phyloP scores from a whole-genome alignment of 2,113 vertebrate species.

The Mungos mungo region DNA sequence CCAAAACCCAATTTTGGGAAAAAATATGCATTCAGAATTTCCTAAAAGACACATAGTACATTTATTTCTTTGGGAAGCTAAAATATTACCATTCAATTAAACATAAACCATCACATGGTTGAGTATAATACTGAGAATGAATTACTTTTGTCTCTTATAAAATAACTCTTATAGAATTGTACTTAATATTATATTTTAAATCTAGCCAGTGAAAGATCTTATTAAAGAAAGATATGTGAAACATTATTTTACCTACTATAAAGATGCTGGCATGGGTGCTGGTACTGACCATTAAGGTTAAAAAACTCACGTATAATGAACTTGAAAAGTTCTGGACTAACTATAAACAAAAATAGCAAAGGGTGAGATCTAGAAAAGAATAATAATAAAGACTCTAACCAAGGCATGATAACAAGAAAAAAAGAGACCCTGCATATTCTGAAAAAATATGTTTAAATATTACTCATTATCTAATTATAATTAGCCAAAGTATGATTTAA shows the following conservation, averaged over 20 bases:
- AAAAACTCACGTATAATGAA: neutral
- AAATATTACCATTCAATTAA: conserved; percentile 12
- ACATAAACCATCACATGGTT: neutral
- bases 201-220: neutral
- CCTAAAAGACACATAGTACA: neutral
- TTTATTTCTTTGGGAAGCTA: conserved; percentile 3
- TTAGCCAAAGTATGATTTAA: neutral
- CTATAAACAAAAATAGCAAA: neutral
- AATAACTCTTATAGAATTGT: neutral
- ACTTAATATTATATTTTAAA: neutral
- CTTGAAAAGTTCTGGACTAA: neutral
- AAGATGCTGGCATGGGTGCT: neutral
- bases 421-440: neutral
- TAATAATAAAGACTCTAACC: neutral
- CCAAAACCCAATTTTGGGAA: neutral
- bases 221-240: neutral
- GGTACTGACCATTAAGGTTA: neutral
- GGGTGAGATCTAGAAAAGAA: neutral
- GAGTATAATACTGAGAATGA: neutral
- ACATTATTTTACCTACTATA: neutral
- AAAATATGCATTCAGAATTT: neutral
- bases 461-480: neutral
- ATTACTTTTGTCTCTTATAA: neutral
- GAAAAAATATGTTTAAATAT: neutral
- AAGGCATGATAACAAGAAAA: neutral